Percentiles rank a stretch among this genome's conserved stretches.
Evolutionary conservation across 2,113 vertebrate genomes (phyloP).

Genomic region (Thunnus thynnus): DNA sequence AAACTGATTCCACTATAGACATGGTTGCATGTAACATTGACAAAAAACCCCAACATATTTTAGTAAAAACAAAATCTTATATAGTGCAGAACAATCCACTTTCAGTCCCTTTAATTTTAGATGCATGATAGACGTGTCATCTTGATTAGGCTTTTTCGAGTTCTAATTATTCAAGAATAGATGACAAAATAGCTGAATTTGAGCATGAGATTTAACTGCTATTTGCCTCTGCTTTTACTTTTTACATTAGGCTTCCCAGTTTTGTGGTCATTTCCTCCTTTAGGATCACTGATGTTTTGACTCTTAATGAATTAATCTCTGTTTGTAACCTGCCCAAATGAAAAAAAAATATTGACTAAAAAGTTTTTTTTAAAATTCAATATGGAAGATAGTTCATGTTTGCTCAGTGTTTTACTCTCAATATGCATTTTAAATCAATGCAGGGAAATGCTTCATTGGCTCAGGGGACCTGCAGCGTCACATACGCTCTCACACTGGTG

Average conservation of each 20-base stretch:
- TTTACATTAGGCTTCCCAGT: background rate
- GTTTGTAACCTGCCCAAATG: background rate
- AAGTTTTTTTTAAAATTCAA: background rate
- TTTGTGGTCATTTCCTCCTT: no score
- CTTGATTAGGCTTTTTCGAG: background rate
- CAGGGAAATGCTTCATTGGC: slow-evolving; percentile 93
- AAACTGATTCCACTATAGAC: background rate
- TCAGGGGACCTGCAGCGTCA: slow-evolving; percentile 95
- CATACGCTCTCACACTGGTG: slow-evolving; percentile 93
- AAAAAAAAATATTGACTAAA: background rate
- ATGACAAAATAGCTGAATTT: background rate
- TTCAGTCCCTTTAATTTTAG: background rate
- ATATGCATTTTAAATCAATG: slow-evolving; percentile 26
- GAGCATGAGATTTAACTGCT: no score
- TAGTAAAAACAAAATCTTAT: background rate
- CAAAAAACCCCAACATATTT: background rate
- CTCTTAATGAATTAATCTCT: background rate
- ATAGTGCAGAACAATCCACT: background rate
- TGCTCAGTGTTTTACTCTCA: background rate
- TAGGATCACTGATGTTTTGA: background rate
- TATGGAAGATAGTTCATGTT: background rate
- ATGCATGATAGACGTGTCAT: background rate
- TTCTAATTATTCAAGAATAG: background rate
- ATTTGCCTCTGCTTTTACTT: background rate
- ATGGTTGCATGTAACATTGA: background rate